phyloP scores from a whole-genome alignment of 1,140 invertebrate genomes.

The Zophobas morio region DNA sequence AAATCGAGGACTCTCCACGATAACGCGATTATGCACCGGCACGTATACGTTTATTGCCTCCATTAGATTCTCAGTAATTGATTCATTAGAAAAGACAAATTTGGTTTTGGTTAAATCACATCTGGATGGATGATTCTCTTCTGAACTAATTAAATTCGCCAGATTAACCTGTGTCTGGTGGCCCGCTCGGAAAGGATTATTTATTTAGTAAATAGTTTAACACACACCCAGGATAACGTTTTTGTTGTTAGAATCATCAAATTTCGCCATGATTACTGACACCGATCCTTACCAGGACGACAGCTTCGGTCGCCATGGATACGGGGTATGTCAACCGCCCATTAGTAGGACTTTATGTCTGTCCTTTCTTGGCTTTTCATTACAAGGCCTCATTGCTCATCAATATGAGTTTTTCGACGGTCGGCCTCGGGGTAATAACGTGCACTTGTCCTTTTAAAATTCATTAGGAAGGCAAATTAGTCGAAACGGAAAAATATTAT shows the following conservation, averaged over 20 bases:
- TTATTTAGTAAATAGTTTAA: slow-evolving; percentile 14
- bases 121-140: slow-evolving; percentile 38
- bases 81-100: slow-evolving; percentile 48
- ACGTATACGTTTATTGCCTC: slow-evolving; percentile 45
- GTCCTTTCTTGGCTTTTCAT: slow-evolving; percentile 32
- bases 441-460: slow-evolving; percentile 14
- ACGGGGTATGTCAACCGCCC: slow-evolving; percentile 25
- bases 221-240: slow-evolving; percentile 16
- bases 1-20: slow-evolving; percentile 30
- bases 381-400: slow-evolving; percentile 35
- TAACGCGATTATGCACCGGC: slow-evolving; percentile 43
- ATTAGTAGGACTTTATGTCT: slow-evolving; percentile 27
- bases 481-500: background rate
- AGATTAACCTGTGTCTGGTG: slow-evolving; percentile 15
- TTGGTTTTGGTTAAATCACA: slow-evolving; percentile 36
- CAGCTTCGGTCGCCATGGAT: slow-evolving; percentile 13
- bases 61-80: slow-evolving; percentile 45
- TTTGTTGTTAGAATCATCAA: slow-evolving; percentile 8
- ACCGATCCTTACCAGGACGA: slow-evolving; percentile 26
- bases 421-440: slow-evolving; percentile 12
- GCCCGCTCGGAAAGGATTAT: background rate
- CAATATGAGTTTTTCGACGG: slow-evolving; percentile 7
- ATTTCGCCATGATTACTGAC: slow-evolving; percentile 14
- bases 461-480: slow-evolving; percentile 6
- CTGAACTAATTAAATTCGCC: slow-evolving; percentile 23